Percentiles rank a stretch among this genome's conserved stretches.
Conservation (phyloP, 2,888 invertebrate genomes). For the Pseudanteris insignis region DNA sequence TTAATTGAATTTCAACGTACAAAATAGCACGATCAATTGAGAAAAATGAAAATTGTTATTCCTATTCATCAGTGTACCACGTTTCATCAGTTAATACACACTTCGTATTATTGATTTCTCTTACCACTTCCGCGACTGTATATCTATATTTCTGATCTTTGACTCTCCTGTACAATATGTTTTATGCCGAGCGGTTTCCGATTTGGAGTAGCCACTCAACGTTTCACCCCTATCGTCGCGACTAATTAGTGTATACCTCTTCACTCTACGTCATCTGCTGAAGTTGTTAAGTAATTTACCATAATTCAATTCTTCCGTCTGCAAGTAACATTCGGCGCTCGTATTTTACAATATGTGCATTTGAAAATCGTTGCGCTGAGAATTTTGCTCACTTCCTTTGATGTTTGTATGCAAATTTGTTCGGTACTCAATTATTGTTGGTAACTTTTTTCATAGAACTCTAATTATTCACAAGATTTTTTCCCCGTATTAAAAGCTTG, state of each 20-base stretch:
- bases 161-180: constrained; percentile 31
- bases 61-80: constrained; percentile 5
- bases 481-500: no score
- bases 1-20: no score
- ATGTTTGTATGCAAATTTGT: no score
- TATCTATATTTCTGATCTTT: constrained; percentile 19
- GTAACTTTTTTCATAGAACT: no score
- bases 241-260: constrained; percentile 34
- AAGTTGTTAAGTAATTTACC: constrained; percentile 23
- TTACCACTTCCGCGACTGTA: constrained; percentile 2
- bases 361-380: no score
- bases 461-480: no score
- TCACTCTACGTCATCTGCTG: constrained; percentile 18
- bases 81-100: constrained; percentile 24
- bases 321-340: no score
- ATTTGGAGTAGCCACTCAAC: constrained; percentile 36
- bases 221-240: constrained; percentile 24
- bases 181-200: constrained; percentile 24
- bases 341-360: no score
- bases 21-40: no score
- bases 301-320: constrained; percentile 26
- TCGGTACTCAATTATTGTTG: no score
- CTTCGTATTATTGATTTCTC: constrained; percentile 32
- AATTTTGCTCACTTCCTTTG: no score
- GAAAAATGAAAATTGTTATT: constrained; percentile 9